Evolutionary conservation across 2,113 vertebrate genomes (phyloP).

Genomic region (Platichthys stellatus): DNA sequence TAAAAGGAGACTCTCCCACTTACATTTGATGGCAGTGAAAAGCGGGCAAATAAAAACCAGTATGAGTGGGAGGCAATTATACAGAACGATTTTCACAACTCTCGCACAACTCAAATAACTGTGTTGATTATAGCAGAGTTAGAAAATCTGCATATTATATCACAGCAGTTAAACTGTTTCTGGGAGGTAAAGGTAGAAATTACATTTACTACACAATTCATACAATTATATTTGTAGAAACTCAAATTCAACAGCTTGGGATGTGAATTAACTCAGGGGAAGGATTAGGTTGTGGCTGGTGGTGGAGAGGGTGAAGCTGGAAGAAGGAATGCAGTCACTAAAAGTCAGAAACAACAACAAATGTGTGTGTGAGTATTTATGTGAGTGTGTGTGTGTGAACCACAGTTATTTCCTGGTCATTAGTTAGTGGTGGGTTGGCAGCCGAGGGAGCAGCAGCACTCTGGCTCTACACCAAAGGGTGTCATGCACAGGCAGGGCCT

Average conservation of each 20-base stretch:
- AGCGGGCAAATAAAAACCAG: neutral
- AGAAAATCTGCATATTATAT: slow-evolving; percentile 21
- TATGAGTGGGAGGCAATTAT: slow-evolving; percentile 45
- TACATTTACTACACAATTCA: slow-evolving; percentile 7
- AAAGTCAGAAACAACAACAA: slow-evolving; percentile 38
- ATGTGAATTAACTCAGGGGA: slow-evolving; percentile 23
- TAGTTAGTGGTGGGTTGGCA: slow-evolving; percentile 68
- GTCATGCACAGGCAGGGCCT: slow-evolving; percentile 25
- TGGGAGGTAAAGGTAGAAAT: slow-evolving; percentile 4
- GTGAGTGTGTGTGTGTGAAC: slow-evolving; percentile 53
- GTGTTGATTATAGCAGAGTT: slow-evolving; percentile 38
- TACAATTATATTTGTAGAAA: slow-evolving; percentile 11
- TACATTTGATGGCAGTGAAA: neutral
- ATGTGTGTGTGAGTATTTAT: slow-evolving; percentile 32
- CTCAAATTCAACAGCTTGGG: slow-evolving; percentile 10
- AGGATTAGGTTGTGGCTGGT: slow-evolving; percentile 21
- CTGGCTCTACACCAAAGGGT: slow-evolving; percentile 43
- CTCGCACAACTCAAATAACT: slow-evolving; percentile 28
- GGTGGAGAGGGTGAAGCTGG: slow-evolving; percentile 19
- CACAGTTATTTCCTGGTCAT: slow-evolving; percentile 82
- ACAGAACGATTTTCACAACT: slow-evolving; percentile 47
- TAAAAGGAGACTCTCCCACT: slow-evolving; percentile 15
- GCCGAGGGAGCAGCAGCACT: slow-evolving; percentile 48
- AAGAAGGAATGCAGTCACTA: slow-evolving; percentile 39
- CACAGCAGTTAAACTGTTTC: slow-evolving; percentile 5